Conservation (phyloP, 2,888 invertebrate species). For the Marasmarcha lunaedactyla region DNA sequence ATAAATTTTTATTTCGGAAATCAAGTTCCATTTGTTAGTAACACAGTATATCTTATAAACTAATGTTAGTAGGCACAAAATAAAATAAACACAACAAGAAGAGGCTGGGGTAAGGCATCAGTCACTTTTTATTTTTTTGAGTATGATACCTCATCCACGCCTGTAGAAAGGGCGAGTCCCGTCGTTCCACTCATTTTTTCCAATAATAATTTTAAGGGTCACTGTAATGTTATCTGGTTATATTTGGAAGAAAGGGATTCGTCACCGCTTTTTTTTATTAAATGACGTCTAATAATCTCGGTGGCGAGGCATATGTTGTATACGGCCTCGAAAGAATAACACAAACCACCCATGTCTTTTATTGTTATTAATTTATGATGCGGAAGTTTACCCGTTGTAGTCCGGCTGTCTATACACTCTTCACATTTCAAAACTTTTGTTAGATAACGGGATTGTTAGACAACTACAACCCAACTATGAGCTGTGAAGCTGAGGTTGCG, state of each 20-base stretch:
- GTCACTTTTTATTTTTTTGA: too few species aligned
- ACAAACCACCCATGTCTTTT: conserved; percentile 10
- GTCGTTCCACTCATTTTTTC: neutral
- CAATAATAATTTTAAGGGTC: conserved; percentile 3
- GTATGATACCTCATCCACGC: too few species aligned
- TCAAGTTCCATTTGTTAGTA: too few species aligned
- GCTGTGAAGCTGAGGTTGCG: too few species aligned
- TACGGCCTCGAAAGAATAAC: conserved; percentile 1
- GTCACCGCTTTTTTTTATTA: conserved; percentile 8
- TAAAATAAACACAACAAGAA: too few species aligned
- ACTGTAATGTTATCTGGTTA: too few species aligned
- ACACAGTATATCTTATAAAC: too few species aligned
- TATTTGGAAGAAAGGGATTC: neutral
- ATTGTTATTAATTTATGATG: conserved; percentile 6
- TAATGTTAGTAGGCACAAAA: too few species aligned
- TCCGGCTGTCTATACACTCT: conserved; percentile 1
- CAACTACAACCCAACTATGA: conserved; percentile 6
- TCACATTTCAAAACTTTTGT: conserved; percentile 5
- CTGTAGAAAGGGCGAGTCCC: too few species aligned
- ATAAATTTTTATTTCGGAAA: too few species aligned
- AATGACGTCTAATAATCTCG: conserved; percentile 7
- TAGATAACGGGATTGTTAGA: conserved; percentile 2
- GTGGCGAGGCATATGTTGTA: conserved; percentile 5
- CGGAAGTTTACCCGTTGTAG: conserved; percentile 2
- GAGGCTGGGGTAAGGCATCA: too few species aligned